Percentiles rank a stretch among this genome's conserved stretches.
These are phyloP conservation scores for Pogonognathellus flavescens DNA, from an alignment of 1,140 invertebrate genomes.

Conservation along the genomic window DNA sequence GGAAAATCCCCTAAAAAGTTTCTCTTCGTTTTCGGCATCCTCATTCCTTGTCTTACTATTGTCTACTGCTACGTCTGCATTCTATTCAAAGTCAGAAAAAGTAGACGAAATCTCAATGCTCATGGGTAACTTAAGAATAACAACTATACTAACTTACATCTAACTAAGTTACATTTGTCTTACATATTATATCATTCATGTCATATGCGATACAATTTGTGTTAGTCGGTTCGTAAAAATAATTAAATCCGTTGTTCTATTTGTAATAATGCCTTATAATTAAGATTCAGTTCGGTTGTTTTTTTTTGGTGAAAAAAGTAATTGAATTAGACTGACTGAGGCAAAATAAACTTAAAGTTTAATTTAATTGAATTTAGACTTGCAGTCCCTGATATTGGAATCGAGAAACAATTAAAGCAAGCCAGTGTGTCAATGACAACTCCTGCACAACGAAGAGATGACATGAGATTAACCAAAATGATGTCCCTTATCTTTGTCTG, in stretches of 20 bases:
- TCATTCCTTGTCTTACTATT: constrained; percentile 85
- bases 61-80: constrained; percentile 88
- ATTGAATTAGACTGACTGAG: no score
- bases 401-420: background rate
- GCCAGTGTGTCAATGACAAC: background rate
- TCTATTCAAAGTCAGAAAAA: constrained; percentile 82
- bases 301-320: no score
- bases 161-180: background rate
- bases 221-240: no score
- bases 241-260: no score
- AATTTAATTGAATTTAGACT: background rate
- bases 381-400: background rate
- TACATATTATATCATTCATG: background rate
- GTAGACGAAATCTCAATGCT: constrained; percentile 78
- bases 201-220: no score
- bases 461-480: constrained; percentile 83
- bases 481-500: constrained; percentile 89
- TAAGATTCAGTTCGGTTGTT: no score
- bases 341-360: no score
- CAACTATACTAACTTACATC: background rate
- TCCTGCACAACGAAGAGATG: constrained; percentile 73
- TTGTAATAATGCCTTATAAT: no score
- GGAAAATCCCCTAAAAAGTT: constrained; percentile 86
- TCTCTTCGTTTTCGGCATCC: constrained; percentile 85
- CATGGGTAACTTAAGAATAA: constrained; percentile 72